A percentile compares a stretch with the other conserved stretches of the same genome.
Evolutionary conservation across 2,113 vertebrate species (phyloP).

Genomic region (Penelope pileata): DNA sequence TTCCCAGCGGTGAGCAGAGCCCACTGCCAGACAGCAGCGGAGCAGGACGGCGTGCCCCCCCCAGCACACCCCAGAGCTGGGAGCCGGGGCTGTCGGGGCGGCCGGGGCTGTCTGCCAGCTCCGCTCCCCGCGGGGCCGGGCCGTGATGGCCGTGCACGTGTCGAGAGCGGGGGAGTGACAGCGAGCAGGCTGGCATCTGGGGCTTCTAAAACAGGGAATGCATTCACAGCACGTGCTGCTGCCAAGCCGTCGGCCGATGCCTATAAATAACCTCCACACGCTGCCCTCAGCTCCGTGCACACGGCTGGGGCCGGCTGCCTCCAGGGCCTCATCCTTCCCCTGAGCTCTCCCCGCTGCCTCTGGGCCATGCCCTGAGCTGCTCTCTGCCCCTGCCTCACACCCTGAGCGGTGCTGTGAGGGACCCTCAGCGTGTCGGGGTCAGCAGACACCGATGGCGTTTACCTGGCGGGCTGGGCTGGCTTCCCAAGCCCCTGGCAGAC

Average conservation of each 20-base stretch:
- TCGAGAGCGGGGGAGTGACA: neutral
- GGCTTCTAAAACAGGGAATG: neutral
- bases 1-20: neutral
- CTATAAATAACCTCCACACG: neutral
- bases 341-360: neutral
- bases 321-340: fast-evolving
- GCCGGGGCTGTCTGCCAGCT: too few species aligned
- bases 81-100: too few species aligned
- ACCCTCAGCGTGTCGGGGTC: constrained; percentile 17
- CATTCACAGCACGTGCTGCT: neutral
- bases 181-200: neutral
- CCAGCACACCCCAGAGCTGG: too few species aligned
- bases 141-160: neutral
- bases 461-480: constrained; percentile 20
- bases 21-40: neutral
- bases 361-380: neutral
- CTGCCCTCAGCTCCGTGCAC: neutral
- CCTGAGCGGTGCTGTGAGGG: neutral
- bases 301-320: neutral
- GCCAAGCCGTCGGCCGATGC: neutral
- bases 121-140: too few species aligned
- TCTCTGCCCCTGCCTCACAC: neutral
- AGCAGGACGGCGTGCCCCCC: neutral
- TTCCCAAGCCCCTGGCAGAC: constrained; percentile 35
- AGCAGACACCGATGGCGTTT: constrained; percentile 19